Percentiles rank a stretch among this genome's conserved stretches.
phyloP scores from a whole-genome alignment of 2,113 vertebrate genomes.

The Scortum barcoo region DNA sequence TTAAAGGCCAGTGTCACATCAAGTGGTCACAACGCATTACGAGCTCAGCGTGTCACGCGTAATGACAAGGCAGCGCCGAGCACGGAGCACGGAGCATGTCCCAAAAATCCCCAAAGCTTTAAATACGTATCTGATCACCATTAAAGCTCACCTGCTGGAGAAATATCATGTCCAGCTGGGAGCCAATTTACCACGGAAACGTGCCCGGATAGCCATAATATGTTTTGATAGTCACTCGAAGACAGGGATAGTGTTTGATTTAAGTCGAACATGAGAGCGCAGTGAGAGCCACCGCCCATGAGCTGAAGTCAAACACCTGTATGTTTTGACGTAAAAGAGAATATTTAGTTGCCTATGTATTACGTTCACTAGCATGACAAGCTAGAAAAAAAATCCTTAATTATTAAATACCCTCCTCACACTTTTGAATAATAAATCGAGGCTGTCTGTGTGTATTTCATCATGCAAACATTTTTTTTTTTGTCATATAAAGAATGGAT shows the following conservation, averaged over 20 bases:
- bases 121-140: background rate
- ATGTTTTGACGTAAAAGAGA: slow-evolving; percentile 35
- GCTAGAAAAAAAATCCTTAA: slow-evolving; percentile 21
- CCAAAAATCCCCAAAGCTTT: background rate
- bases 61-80: slow-evolving; percentile 41
- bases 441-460: slow-evolving; percentile 42
- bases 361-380: slow-evolving; percentile 30
- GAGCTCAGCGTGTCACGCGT: slow-evolving; percentile 49
- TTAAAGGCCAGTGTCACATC: slow-evolving; percentile 64
- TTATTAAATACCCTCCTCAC: slow-evolving; percentile 57
- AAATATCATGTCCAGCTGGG: slow-evolving; percentile 2
- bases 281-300: background rate
- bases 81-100: background rate
- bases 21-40: slow-evolving; percentile 51
- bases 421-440: slow-evolving; percentile 65
- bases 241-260: background rate
- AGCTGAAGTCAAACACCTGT: slow-evolving; percentile 10
- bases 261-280: background rate
- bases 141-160: background rate
- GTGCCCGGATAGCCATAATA: background rate
- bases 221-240: background rate
- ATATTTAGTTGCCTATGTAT: slow-evolving; percentile 10
- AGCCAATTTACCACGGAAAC: background rate
- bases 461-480: slow-evolving; percentile 37
- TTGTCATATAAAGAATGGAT: background rate